Base-by-base conservation (phyloP, 2,797 vertebrate genomes). In the Phaenicophaeus curvirostris region DNA sequence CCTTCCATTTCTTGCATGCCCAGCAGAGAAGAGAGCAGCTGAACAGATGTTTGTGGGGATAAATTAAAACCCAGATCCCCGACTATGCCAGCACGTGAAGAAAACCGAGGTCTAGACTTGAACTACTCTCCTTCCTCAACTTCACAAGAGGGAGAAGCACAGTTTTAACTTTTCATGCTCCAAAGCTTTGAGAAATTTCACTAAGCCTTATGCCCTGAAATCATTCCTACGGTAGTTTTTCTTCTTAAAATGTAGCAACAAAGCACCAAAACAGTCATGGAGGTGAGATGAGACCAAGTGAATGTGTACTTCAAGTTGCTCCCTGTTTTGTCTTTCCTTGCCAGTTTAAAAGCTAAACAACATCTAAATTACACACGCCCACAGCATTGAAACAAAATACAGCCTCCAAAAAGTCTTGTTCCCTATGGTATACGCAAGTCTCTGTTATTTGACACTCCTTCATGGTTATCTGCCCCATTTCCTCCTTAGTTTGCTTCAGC, bases 301-400 rank as follows among this genome's bases (percentile, higher is more conserved):
- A 73, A 69, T 2, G 2, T 8, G 7, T 25, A 25, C 73, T 78
- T 72, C 46, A 68, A 51, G 31, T 58, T 78, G 6, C 17, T 88
- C 71, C 14, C 74, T 28, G 14, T 67, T 85, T 94, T 88, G 35
- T 61, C 44, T 88, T 81, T 78, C 87, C n/a, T n/a, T 82, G 55
- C 53, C 63, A 69, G 17, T 87, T 87, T 90, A 69, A 89, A 92
- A 93, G 33, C 37, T 73, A 91, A 93, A 83, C 33, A 10, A 79
- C 86, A 31, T 62, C 76, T 80, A 51, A 91, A 80, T 78, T 62
- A 69, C 11, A 57, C 37, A 30, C 20, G 27, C 23, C 10, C 18
- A 4, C 9, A 0, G 28, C 73, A 55, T 30, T 86, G 87, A 93
- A 93, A 88, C 57, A 57, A 92, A 92, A 90, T 61, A 80, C 24